Base-by-base conservation (phyloP, 2,888 invertebrate species). In the Thera obeliscata region DNA sequence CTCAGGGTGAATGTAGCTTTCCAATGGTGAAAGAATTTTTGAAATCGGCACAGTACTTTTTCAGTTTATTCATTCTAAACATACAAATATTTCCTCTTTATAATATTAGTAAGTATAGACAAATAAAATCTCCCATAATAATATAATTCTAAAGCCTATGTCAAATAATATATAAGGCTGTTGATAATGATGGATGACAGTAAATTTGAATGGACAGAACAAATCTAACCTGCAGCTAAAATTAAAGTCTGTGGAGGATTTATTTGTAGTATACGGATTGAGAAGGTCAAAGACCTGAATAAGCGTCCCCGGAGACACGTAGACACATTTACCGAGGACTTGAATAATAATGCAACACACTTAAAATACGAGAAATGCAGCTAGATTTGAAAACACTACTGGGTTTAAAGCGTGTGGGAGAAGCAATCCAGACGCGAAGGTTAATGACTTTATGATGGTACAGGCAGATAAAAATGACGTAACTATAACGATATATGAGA, bases 401-500 rank as follows among this genome's bases (percentile, higher is more conserved):
- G 9, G 9, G 9, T 46, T 50, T 54, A 41, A 54, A 22, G 8
- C 9, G 55, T 61, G 46, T 61, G 61, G 48, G 46, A 55, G 55
- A 9, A 46, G 43, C 43, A 6, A 38, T 35, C 11, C 46, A 50
- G 38, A 56, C n/a, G 33, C 8, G 12, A 12, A 57, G 57, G 61
- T 61, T 57, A 48, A 57, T 61, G 66, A 46, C 66, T 54, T 57
- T 38, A 11, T 57, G 61, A 66, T 66, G 52, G 36, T 61, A 36
- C 54, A 12, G 36, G 12, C 8, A 57, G 65, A 60, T 57, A 35
- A 52, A 52, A 12, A 64, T 61, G 50, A 61, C 56, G 60, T 52
- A 61, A 66, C 48, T 41, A 41, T 41, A 6, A 56, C 7, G n/a
- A n/a, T n/a, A n/a, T 7, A 63, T 33, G 46, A 59, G 12, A 58